phyloP scores from a whole-genome alignment of 2,113 vertebrate species.

The Callipepla squamata region DNA sequence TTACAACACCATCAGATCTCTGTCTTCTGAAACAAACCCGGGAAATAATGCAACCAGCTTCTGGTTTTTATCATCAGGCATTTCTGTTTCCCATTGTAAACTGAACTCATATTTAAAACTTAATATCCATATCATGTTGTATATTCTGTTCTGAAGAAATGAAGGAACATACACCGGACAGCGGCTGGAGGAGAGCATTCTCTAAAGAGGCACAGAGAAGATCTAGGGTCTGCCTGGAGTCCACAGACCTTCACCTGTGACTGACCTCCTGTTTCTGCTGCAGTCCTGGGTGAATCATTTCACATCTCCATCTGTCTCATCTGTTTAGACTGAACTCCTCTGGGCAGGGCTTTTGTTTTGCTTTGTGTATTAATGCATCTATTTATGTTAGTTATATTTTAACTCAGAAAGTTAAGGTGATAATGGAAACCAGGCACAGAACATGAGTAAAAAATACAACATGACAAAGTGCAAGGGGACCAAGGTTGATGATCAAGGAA shows the following conservation, averaged over 20 bases:
- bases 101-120: background rate
- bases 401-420: background rate
- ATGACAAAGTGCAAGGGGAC: background rate
- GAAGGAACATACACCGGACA: background rate
- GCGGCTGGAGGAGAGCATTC: background rate
- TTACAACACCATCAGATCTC: background rate
- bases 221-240: background rate
- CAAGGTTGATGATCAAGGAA: background rate
- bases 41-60: background rate
- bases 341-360: background rate
- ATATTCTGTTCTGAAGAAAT: background rate
- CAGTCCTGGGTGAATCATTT: background rate
- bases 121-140: background rate
- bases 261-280: background rate
- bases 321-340: background rate
- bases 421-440: background rate
- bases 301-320: background rate
- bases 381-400: background rate
- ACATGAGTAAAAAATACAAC: rapidly evolving
- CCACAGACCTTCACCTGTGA: background rate
- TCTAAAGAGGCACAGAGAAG: background rate
- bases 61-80: background rate
- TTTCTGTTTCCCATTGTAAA: background rate
- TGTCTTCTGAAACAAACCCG: constrained; percentile 25
- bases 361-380: background rate